phyloP scores from a whole-genome alignment of 2,888 invertebrate species.

The Lottia gigantea region DNA sequence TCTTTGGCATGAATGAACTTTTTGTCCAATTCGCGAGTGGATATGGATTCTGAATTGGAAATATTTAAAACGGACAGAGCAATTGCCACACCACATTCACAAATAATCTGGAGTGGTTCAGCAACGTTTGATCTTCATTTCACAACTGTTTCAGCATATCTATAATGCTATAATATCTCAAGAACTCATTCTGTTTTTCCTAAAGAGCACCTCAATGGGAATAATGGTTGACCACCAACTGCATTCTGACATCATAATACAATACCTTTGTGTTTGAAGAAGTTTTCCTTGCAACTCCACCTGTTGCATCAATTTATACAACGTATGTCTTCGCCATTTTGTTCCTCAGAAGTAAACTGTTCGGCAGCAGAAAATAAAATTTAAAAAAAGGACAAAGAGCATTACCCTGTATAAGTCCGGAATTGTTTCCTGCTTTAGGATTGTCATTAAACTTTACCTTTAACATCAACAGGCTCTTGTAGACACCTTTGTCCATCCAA shows the following conservation, averaged over 20 bases:
- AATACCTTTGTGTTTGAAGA: background rate
- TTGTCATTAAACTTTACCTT: background rate
- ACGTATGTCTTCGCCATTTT: background rate
- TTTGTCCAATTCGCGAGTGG: background rate
- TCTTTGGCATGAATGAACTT: background rate
- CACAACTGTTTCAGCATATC: too few species aligned
- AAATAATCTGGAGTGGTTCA: too few species aligned
- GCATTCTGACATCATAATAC: too few species aligned
- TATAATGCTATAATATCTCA: too few species aligned
- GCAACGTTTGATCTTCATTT: too few species aligned
- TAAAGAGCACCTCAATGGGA: too few species aligned
- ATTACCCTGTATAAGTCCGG: background rate
- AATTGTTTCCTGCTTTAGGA: background rate
- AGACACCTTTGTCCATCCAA: background rate
- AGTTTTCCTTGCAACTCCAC: background rate
- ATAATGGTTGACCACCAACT: too few species aligned
- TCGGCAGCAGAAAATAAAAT: background rate
- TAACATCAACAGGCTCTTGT: background rate
- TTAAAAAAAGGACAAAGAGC: background rate
- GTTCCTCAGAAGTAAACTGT: background rate
- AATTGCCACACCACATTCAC: too few species aligned
- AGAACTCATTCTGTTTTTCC: too few species aligned
- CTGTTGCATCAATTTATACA: background rate
- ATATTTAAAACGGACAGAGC: too few species aligned
- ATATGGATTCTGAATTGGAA: too few species aligned